Base-by-base conservation (phyloP, 2,797 vertebrate genomes). In the Oreochromis grahami region DNA sequence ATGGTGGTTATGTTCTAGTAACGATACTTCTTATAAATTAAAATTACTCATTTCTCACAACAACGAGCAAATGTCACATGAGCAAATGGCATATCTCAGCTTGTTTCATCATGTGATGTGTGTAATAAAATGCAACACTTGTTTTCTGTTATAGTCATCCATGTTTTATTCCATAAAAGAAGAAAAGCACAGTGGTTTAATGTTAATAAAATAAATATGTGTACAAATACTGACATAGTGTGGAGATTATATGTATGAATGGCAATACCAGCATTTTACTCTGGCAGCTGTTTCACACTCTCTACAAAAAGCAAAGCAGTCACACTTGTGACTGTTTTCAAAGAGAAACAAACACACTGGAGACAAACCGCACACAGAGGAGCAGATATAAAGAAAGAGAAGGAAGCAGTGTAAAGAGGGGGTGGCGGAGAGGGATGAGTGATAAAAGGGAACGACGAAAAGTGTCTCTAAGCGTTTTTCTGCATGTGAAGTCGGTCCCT, bases 401-500 rank as follows among this genome's bases (percentile, higher is more conserved):
- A 4, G 58, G 36, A 48, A 53, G 36, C 15, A 17, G 36, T 3
- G 56, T 7, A 32, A 26, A 2, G 21, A 70, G 21, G 76, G 2
- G 24, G 29, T 19, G 36, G n/a, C 32, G 9, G 38, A 34, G 82
- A 38, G 5, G 50, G 70, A 51, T 2, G 50, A 56, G 45, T 82
- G 86, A 90, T 91, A 51, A 93, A 92, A 91, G 89, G 45, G 11
- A 74, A 13, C 14, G 2, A n/a, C 13, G 29, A n/a, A 88, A 91
- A 91, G 80, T 24, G 84, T 90, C 86, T 92, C 85, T 90, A 86
- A 88, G 91, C 52, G 78, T 87, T 90, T 88, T 17, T 17, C 74
- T 84, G 76, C 81, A 78, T 94, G 89, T 93, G 88, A 92, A 93
- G 90, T 93, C 50, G 21, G 84, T 93, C 88, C 70, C 86, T 86